phyloP scores from a whole-genome alignment of 2,113 vertebrate genomes.

The Cryptotis parvus region DNA sequence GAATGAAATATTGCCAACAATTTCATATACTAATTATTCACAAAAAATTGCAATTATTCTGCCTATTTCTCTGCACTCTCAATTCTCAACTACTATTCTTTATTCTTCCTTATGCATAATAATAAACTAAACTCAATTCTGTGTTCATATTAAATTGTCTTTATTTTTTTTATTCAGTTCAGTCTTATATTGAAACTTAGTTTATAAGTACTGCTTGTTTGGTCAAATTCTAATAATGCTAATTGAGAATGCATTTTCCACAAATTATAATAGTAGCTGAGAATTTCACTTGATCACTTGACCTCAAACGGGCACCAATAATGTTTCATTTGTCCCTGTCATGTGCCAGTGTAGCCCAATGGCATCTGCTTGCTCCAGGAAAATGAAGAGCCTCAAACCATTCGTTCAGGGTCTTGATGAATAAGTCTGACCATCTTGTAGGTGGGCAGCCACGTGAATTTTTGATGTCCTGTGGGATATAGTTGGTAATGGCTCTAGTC shows the following conservation, averaged over 20 bases:
- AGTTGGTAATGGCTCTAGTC: no score
- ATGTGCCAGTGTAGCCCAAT: no score
- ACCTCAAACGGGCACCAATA: no score
- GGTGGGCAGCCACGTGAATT: no score
- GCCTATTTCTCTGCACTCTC: not conserved
- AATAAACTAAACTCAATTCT: conserved; percentile 5
- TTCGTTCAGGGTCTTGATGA: no score
- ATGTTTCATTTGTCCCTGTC: no score
- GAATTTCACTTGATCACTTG: no score
- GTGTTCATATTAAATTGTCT: not conserved
- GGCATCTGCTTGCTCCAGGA: no score
- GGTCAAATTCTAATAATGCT: conserved; percentile 11
- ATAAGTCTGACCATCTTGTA: no score
- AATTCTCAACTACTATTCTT: not conserved
- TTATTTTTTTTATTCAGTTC: not conserved
- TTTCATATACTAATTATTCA: no score
- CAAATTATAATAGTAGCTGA: not conserved
- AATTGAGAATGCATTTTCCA: not conserved
- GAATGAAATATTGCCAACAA: conserved; percentile 16
- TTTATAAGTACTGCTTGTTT: not conserved
- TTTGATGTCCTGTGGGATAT: no score
- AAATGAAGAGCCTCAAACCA: no score
- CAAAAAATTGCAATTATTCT: not conserved
- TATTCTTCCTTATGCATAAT: not conserved
- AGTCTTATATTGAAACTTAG: not conserved